Conservation (phyloP, 2,797 vertebrate genomes). For the Poecilia velifera region DNA sequence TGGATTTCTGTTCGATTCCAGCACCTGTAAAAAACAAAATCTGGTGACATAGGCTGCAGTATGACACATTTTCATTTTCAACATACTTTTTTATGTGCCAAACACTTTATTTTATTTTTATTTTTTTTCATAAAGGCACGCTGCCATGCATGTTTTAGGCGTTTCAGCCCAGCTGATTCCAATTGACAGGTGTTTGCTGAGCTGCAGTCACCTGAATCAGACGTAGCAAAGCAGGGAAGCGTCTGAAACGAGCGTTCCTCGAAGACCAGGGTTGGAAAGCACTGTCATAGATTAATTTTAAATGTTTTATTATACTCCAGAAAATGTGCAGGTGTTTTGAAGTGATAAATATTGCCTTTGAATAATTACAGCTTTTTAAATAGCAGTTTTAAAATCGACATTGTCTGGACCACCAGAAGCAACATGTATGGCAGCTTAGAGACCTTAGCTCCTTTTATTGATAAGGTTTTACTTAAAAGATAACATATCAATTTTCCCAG, state of each 20-base stretch:
- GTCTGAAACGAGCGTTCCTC: too few relatives aligned
- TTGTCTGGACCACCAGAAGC: neutral
- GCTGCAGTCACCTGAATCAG: too few relatives aligned
- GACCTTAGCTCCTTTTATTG: conserved; percentile 7
- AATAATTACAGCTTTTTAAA: neutral
- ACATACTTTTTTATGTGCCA: neutral
- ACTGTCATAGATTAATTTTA: too few relatives aligned
- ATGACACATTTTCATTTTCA: neutral
- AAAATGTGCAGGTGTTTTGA: neutral
- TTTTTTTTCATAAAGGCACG: too few relatives aligned
- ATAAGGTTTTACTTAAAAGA: conserved; percentile 35
- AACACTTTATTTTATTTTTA: neutral
- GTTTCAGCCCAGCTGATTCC: too few relatives aligned
- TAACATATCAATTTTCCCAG: conserved; percentile 22
- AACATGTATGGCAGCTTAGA: neutral
- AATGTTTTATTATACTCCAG: neutral
- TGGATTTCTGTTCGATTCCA: neutral
- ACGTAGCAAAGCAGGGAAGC: too few relatives aligned
- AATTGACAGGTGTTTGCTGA: too few relatives aligned
- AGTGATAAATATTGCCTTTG: neutral
- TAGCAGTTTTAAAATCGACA: neutral
- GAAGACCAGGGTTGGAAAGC: too few relatives aligned
- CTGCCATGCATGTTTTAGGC: too few relatives aligned
- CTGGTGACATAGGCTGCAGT: neutral
- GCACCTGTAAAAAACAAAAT: neutral